Evolutionary conservation across 2,888 invertebrate species (phyloP), one percentile per base, ranked within the genome.

Genomic region (Eugnorisma glareosa): DNA sequence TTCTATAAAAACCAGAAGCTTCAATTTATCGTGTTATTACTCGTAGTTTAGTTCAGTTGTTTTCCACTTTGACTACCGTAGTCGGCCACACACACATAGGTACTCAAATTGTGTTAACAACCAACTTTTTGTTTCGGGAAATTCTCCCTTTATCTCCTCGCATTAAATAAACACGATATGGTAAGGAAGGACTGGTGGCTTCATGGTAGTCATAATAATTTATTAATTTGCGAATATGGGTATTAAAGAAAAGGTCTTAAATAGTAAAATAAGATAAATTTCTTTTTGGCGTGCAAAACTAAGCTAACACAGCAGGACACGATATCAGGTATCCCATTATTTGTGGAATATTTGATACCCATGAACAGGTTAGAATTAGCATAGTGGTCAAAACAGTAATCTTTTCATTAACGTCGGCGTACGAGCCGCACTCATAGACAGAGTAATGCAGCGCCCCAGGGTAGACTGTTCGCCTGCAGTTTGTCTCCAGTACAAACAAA

Each of bases 41-140:
- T n/a, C n/a, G n/a, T n/a, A 66, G 35, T 78, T 79, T 73, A 61
- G 28, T 73, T 72, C 11, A 59, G 61, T 77, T 77, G 67, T 35
- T 66, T 61, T n/a, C 43, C 43, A 54, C 43, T 43, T 37, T 15
- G 51, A 31, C 59, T 8, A 0, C 24, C 40, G 35, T 21, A n/a
- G n/a, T n/a, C n/a, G 35, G 48, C 43, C 63, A 24, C 37, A 40
- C n/a, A 35, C 51, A 35, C 31, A 51, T 6, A 40, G 13, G 31
- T 13, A 48, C 37, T 31, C 31, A 35, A 66, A 77, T 28, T 35
- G 45, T 76, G 28, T 54, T 45, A 40, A 11, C 15, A 18, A n/a
- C 43, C 8, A 59, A 37, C 40, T 66, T n/a, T n/a, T 31, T 37
- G 15, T 64, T 76, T 45, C 2, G 35, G 11, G 5, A 21, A 1